Conservation (phyloP, 2,113 vertebrate genomes). For the Lynx canadensis region DNA sequence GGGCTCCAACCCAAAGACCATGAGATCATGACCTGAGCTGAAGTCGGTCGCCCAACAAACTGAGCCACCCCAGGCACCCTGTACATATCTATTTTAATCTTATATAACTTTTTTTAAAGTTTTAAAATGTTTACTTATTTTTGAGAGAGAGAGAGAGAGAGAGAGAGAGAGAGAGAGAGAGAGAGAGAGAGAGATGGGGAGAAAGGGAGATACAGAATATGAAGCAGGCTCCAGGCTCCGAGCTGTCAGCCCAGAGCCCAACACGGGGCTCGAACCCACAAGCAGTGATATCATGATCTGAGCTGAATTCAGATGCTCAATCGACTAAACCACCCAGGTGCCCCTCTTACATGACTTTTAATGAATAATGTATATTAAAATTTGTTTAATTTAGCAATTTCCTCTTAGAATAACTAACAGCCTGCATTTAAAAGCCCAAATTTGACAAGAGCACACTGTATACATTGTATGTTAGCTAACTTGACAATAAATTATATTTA, state of each 20-base stretch:
- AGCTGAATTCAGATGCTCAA: background rate
- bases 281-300: background rate
- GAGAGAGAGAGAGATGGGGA: too few relatives aligned
- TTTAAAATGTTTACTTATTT: too few relatives aligned
- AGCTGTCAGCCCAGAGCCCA: background rate
- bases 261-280: background rate
- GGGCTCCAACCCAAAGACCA: background rate
- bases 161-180: too few relatives aligned
- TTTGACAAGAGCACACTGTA: background rate
- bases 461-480: too few relatives aligned
- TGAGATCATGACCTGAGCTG: background rate
- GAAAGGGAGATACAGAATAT: background rate
- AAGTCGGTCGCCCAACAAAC: background rate
- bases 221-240: background rate
- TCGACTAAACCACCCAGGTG: background rate
- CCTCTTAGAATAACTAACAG: conserved; percentile 21
- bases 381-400: conserved; percentile 50
- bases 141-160: too few relatives aligned
- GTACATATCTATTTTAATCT: background rate
- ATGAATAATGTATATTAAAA: background rate
- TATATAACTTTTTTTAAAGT: background rate
- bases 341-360: background rate
- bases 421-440: background rate
- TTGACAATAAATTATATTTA: too few relatives aligned
- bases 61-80: background rate